phyloP scores from a whole-genome alignment of 1,140 invertebrate genomes.

The Ericerus pela region DNA sequence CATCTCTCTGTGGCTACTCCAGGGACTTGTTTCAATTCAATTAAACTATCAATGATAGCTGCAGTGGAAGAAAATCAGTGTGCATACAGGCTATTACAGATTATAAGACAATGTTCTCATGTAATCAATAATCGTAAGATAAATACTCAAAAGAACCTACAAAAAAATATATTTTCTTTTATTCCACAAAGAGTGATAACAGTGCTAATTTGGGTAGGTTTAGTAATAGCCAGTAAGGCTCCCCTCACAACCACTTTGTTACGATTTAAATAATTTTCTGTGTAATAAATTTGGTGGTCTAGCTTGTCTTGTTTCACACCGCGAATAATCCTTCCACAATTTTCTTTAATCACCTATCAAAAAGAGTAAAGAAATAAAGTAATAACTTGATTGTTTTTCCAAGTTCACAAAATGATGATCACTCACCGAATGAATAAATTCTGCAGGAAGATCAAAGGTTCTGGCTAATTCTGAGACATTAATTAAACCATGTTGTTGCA shows the following conservation, averaged over 20 bases:
- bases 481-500: conserved; percentile 70
- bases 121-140: too few relatives aligned
- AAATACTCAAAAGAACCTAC: conserved; percentile 33
- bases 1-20: conserved; percentile 66
- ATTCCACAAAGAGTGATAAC: conserved; percentile 66
- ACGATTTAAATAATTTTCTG: conserved; percentile 69
- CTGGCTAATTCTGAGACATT: conserved; percentile 73
- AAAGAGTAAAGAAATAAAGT: neutral
- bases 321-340: neutral
- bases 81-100: conserved; percentile 2
- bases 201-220: conserved; percentile 62
- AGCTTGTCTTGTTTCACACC: conserved; percentile 41
- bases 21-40: conserved; percentile 50
- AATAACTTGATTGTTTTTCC: neutral
- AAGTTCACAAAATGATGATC: neutral
- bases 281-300: conserved; percentile 73
- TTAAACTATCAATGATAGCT: conserved; percentile 48
- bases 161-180: conserved; percentile 70
- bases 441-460: conserved; percentile 76
- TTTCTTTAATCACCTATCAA: conserved; percentile 3
- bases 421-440: conserved; percentile 53
- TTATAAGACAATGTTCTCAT: too few relatives aligned
- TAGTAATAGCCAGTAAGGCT: conserved; percentile 69
- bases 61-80: conserved; percentile 18
- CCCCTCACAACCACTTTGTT: conserved; percentile 75